These are phyloP conservation scores for Rhynchonycteris naso DNA, from an alignment of 2,797 vertebrate genomes.

Conservation along the genomic window DNA sequence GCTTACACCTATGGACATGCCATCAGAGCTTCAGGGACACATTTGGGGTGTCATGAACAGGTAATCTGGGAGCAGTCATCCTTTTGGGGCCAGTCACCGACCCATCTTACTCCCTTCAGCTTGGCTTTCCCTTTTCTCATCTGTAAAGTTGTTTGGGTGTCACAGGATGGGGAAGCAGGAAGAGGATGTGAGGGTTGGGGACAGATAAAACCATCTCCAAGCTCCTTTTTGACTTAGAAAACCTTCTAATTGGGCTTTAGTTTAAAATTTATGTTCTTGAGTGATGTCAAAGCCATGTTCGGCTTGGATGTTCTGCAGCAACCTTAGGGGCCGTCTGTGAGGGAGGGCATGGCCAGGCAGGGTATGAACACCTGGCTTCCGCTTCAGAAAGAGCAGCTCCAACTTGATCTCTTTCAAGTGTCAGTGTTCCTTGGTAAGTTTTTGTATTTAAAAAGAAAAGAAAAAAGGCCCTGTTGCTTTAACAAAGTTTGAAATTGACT, in stretches of 20 bases:
- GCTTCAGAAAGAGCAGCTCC: background rate
- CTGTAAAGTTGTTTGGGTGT: background rate
- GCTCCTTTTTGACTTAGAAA: background rate
- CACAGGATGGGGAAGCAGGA: background rate
- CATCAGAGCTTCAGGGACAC: background rate
- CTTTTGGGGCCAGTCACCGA: background rate
- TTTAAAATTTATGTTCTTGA: background rate
- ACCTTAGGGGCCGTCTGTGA: background rate
- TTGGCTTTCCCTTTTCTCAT: background rate
- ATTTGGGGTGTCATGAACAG: background rate
- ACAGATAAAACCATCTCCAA: background rate
- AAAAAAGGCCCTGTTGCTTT: background rate
- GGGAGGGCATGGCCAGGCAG: background rate
- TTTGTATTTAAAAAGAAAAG: background rate
- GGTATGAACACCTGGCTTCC: background rate
- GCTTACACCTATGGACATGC: background rate
- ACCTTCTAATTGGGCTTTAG: background rate
- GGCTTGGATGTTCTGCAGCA: background rate
- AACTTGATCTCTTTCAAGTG: background rate
- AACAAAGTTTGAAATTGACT: constrained; percentile 30
- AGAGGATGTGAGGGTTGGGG: background rate
- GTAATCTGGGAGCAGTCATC: background rate
- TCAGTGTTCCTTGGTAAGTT: background rate
- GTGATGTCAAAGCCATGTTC: background rate
- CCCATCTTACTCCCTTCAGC: background rate